Conservation (phyloP, 2,797 vertebrate species). For the Bradypodion pumilum region DNA sequence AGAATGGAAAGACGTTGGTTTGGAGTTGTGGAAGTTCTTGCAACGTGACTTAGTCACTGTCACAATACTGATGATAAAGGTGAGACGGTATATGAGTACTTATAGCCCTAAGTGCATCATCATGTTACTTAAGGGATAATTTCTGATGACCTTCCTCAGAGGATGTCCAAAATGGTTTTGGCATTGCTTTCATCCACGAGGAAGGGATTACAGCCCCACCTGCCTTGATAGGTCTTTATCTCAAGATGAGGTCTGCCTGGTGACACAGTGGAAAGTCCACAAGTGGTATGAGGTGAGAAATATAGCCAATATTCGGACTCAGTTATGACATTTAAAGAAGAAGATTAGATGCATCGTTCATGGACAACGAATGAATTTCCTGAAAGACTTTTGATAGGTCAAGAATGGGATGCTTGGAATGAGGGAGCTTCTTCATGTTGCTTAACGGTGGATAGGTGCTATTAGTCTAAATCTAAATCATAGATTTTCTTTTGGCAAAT, state of each 20-base stretch:
- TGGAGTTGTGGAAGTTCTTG: background rate
- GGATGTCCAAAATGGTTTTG: slow-evolving; percentile 36
- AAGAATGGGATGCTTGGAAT: too few species aligned
- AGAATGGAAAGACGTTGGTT: background rate
- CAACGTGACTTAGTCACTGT: background rate
- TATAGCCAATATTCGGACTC: too few species aligned
- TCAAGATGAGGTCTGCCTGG: background rate
- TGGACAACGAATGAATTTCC: too few species aligned
- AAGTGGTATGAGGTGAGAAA: too few species aligned
- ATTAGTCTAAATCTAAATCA: too few species aligned
- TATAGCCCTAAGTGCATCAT: background rate
- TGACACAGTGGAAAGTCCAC: too few species aligned
- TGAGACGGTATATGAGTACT: background rate
- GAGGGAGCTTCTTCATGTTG: too few species aligned
- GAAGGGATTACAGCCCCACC: background rate
- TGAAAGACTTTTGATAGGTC: too few species aligned
- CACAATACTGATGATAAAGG: background rate
- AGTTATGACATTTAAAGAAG: too few species aligned
- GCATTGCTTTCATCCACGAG: background rate
- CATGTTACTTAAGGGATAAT: background rate
- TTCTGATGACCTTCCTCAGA: background rate
- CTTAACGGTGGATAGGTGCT: too few species aligned
- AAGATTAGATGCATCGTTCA: too few species aligned
- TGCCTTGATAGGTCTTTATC: background rate
- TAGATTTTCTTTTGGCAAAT: too few species aligned